Base-by-base conservation (phyloP, 2,113 vertebrate species). In the Scophthalmus maximus region DNA sequence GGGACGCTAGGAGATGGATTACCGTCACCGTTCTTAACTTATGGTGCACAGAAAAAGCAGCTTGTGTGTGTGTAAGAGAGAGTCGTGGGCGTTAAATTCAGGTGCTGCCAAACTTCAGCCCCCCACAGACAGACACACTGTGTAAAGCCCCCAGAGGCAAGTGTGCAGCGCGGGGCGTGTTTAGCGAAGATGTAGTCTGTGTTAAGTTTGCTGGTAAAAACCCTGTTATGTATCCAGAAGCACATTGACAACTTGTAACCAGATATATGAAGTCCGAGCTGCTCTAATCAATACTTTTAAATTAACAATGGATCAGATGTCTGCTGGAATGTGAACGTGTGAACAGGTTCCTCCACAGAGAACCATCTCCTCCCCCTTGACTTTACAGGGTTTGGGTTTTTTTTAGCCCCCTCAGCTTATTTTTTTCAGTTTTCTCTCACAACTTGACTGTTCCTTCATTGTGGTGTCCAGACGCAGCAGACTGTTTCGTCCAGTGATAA, bases 1-100 rank as follows among this genome's bases (percentile, higher is more conserved):
- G 72, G 72, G 76, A 68, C 52, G 76, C 71, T 68, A 46, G 22
- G 30, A 76, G 82, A 80, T 68, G 87, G 89, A 90, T 89, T 87
- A 87, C 69, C 83, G 85, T 91, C 88, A 84, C 34, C 9, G 32
- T 26, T 70, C 55, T 77, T 51, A 78, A 79, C 67, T 84, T 79
- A 30, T 11, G 44, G 23, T 56, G 53, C 22, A 27, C 32, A 55
- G 22, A 38, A 36, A 40, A 59, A 53, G n/a, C 60, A 3, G 46
- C 8, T 32, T 32, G 46, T 60, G 23, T 58, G 52, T 60, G 65
- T 80, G 65, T 67, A 22, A 49, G 56, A 27, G 30, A 62, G 58
- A 68, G 40, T 55, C 76, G 82, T 87, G 76, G 80, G 84, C 64
- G 83, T 82, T 76, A 46, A 58, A 42, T 63, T 40, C 80, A 84